Percentiles rank a stretch among this genome's conserved stretches.
These are phyloP conservation scores for Amitus sp. DNA, from an alignment of 2,888 invertebrate genomes.

Conservation along the genomic window DNA sequence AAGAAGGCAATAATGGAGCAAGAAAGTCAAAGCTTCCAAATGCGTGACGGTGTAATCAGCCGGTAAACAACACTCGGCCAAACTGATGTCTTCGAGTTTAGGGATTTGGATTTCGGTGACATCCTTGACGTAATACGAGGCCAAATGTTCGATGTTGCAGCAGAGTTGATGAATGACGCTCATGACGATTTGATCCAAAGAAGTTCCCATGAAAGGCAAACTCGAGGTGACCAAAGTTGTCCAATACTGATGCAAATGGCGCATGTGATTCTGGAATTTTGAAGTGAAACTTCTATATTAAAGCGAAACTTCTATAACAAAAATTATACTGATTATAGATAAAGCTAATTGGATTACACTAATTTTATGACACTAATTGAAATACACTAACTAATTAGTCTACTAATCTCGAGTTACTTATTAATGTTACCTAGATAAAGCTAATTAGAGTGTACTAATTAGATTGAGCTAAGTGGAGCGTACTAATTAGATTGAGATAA, in stretches of 20 bases:
- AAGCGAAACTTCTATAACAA: no score
- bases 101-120: constrained; percentile 42
- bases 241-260: constrained; percentile 85
- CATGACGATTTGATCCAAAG: constrained; percentile 80
- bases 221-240: constrained; percentile 82
- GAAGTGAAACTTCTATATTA: no score
- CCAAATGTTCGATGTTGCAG: constrained; percentile 76
- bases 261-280: constrained; percentile 73
- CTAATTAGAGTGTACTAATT: no score
- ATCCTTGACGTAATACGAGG: constrained; percentile 60
- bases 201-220: constrained; percentile 81
- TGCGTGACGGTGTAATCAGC: constrained; percentile 83
- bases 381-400: no score
- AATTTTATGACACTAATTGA: no score
- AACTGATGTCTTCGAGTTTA: constrained; percentile 53
- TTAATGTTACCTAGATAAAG: no score
- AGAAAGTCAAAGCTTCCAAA: constrained; percentile 79
- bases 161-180: constrained; percentile 84
- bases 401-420: no score
- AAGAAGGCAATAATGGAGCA: constrained; percentile 83
- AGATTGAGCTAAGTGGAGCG: no score
- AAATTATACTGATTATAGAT: no score
- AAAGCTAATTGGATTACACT: no score
- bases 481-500: no score
- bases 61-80: constrained; percentile 69